A percentile compares a stretch with the other conserved stretches of the same genome.
Conservation (phyloP, 2,113 vertebrate species). For the Esox niger region DNA sequence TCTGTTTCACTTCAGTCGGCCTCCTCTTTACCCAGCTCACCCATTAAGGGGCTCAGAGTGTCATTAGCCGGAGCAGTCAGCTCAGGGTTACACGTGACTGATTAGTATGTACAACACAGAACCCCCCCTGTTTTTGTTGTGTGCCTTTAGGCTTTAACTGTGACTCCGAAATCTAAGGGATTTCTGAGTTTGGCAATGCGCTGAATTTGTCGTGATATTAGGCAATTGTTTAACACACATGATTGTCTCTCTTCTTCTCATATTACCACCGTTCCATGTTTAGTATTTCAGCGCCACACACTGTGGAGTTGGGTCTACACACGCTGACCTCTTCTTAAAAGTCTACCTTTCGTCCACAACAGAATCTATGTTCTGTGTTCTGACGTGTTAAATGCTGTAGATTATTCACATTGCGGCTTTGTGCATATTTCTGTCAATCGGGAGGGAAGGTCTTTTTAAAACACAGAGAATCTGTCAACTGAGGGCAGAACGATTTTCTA, state of each 20-base stretch:
- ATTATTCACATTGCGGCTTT: not conserved
- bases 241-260: not conserved
- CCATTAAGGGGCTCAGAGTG: constrained; percentile 84
- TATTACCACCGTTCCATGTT: not conserved
- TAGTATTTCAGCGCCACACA: not conserved
- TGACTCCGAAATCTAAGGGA: not conserved
- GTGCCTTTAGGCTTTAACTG: not conserved
- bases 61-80: constrained; percentile 52
- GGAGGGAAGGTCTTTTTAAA: not conserved
- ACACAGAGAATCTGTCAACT: too few species aligned
- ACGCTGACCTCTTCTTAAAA: not conserved
- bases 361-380: too few species aligned
- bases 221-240: too few species aligned
- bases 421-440: not conserved
- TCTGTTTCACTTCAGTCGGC: constrained; percentile 85
- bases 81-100: constrained; percentile 55
- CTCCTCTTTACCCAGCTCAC: constrained; percentile 58
- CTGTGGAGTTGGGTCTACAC: not conserved
- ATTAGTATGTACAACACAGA: constrained; percentile 32
- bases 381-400: not conserved
- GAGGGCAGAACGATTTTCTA: not conserved
- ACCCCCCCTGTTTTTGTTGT: not conserved
- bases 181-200: not conserved
- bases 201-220: too few species aligned
- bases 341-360: not conserved